Base-by-base conservation (phyloP, 2,888 invertebrate species). In the Troides aeacus region DNA sequence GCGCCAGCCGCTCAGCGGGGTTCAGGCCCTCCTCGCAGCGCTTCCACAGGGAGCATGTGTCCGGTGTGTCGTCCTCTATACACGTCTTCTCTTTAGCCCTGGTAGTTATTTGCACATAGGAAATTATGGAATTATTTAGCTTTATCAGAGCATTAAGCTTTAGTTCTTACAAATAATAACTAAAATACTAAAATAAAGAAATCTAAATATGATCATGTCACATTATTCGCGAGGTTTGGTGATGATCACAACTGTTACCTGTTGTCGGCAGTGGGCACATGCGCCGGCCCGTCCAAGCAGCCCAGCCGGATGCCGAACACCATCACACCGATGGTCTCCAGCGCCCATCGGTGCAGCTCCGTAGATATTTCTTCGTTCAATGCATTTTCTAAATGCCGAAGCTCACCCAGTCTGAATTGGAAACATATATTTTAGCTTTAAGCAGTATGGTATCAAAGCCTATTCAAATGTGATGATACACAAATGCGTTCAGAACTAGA, bases 291-390 rank as follows among this genome's bases (percentile, higher is more conserved):
- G 4, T 88, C 85, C 39, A 92, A 76, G 68, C 92, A 91, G n/a
- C 92, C 92, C 3, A 92, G 80, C 3, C 92, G 76, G 67, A 85
- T 84, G 46, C 92, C 92, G 67, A 92, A 86, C 64, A 89, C 77
- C 82, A 90, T 79, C 75, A 87, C 81, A 0, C 90, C 90, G 3
- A 92, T 79, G 0, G 87, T 87, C 74, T 92, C 92, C 65, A 90
- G 76, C 0, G 92, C 88, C 92, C 92, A 92, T 1, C 92, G 82
- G 77, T 89, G 89, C 30, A 92, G 75, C 68, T 92, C 92, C 0
- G 89, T 89, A 73, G 86, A 87, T 57, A 92, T 42, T 62, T 92
- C 90, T 17, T 91, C 91, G 73, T 92, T 92, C 12, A 92, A 71
- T 0, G 89, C 88, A 17, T 92, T 90, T 56, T 86, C 90, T 2